Base-by-base conservation (phyloP, 2,797 vertebrate species). In the Myripristis murdjan region DNA sequence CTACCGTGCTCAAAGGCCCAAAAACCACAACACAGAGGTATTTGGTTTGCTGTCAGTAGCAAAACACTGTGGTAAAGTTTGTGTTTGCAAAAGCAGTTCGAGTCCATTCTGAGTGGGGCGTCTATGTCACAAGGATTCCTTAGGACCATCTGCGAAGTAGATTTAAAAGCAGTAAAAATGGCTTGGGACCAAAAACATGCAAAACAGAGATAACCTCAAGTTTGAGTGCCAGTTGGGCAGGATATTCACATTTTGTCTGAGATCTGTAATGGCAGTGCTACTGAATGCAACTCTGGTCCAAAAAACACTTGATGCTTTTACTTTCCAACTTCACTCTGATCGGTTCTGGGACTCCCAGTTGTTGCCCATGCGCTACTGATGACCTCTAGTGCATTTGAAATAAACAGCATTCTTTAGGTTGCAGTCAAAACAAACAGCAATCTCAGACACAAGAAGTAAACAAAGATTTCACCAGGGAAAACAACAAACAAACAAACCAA, bases 361-460 rank as follows among this genome's bases (percentile, higher is more conserved):
- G 26, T 51, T 48, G 58, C 23, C 24, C 31, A 35, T 73, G 28
- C 6, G 33, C 46, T 31, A 35, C 57, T 22, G 22, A 43, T 77
- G 47, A 81, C 71, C 61, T 67, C 31, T 41, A 52, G 35, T 52
- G 65, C 64, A 78, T 64, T 80, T 75, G 4, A 35, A 8, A 86
- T 70, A 74, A 14, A 39, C 37, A 39, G 11, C 37, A 52, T 39
- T 75, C 26, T 41, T 65, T 67, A 66, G 14, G 26, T 77, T 51
- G 41, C 20, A 84, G 64, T 79, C 70, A 83, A 82, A 85, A 87
- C 47, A 80, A 83, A 86, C 24, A 58, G 41, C 64, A 67, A 77
- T 79, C 52, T 77, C 33, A 76, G 46, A 80, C 66, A 82, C 51
- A 74, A 44, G 12, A 63, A 69, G 22, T 58, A 43, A 62, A 64